phyloP scores from a whole-genome alignment of 2,888 invertebrate species.

The Sminthurinus aureus region DNA sequence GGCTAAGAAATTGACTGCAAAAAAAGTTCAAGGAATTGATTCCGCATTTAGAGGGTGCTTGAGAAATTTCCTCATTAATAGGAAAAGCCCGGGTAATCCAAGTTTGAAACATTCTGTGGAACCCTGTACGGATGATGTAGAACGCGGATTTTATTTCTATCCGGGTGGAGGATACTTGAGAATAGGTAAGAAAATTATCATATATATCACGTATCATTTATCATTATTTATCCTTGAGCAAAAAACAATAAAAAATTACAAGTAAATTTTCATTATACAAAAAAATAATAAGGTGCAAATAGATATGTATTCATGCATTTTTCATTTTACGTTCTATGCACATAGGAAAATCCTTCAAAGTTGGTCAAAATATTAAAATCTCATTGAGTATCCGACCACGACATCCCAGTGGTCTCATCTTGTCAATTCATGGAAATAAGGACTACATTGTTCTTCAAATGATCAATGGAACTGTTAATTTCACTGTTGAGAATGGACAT shows the following conservation, averaged over 20 bases:
- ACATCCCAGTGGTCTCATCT: conserved; percentile 80
- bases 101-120: conserved; percentile 71
- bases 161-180: conserved; percentile 74
- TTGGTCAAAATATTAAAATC: conserved; percentile 80
- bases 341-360: conserved; percentile 70
- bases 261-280: neutral
- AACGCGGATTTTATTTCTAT: conserved; percentile 84
- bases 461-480: conserved; percentile 79
- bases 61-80: conserved; percentile 72
- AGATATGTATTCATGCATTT: too few relatives aligned
- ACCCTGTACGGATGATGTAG: conserved; percentile 80
- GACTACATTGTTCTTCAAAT: conserved; percentile 89
- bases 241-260: conserved; percentile 9
- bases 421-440: conserved; percentile 82
- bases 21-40: conserved; percentile 67
- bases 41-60: conserved; percentile 85
- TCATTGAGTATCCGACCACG: conserved; percentile 87
- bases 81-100: conserved; percentile 71
- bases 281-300: too few relatives aligned
- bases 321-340: too few relatives aligned
- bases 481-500: conserved; percentile 83
- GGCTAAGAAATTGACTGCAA: conserved; percentile 48
- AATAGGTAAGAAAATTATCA: conserved; percentile 64
- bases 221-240: neutral
- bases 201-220: too few relatives aligned